A percentile compares a stretch with the other conserved stretches of the same genome.
Conservation (phyloP, 2,113 vertebrate species). For the Hippocampus barbouri region DNA sequence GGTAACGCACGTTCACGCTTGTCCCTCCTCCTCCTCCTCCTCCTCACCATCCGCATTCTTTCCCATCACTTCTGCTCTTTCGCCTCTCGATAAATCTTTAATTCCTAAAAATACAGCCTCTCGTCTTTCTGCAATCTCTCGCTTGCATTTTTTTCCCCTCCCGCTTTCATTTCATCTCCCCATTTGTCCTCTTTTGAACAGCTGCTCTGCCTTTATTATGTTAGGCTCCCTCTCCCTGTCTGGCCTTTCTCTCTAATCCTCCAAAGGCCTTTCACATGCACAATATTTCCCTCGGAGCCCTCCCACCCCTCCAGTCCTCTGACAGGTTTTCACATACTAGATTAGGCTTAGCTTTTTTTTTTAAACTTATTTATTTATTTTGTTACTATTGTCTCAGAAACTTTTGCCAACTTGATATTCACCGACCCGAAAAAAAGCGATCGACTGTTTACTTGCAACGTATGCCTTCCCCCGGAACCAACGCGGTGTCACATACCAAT, state of each 20-base stretch:
- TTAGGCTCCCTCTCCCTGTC: conserved; percentile 45
- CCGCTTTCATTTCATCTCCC: conserved; percentile 36
- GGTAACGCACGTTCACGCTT: conserved; percentile 14
- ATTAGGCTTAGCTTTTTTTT: conserved; percentile 47
- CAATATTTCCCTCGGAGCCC: conserved; percentile 46
- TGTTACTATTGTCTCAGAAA: conserved; percentile 48
- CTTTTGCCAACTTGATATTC: conserved; percentile 19
- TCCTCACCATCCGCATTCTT: conserved; percentile 11
- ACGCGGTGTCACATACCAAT: conserved; percentile 39
- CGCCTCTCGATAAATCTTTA: conserved; percentile 47
- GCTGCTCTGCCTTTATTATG: conserved; percentile 64
- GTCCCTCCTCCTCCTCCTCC: conserved; percentile 3
- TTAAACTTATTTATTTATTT: conserved; percentile 44
- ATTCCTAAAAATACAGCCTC: conserved; percentile 45
- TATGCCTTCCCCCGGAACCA: conserved; percentile 27
- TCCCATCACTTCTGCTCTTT: conserved; percentile 31
- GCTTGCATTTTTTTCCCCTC: conserved; percentile 10
- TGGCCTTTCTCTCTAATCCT: conserved; percentile 73
- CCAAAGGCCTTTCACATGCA: conserved; percentile 64
- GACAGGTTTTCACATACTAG: conserved; percentile 57
- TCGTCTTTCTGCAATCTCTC: conserved; percentile 34
- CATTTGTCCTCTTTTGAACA: conserved; percentile 61
- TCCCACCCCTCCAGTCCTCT: conserved; percentile 37
- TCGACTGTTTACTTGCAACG: conserved; percentile 18
- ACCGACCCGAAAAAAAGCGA: neutral